These are phyloP conservation scores for Larimichthys polyactis DNA, from an alignment of 2,113 vertebrate species.

Conservation along the genomic window DNA sequence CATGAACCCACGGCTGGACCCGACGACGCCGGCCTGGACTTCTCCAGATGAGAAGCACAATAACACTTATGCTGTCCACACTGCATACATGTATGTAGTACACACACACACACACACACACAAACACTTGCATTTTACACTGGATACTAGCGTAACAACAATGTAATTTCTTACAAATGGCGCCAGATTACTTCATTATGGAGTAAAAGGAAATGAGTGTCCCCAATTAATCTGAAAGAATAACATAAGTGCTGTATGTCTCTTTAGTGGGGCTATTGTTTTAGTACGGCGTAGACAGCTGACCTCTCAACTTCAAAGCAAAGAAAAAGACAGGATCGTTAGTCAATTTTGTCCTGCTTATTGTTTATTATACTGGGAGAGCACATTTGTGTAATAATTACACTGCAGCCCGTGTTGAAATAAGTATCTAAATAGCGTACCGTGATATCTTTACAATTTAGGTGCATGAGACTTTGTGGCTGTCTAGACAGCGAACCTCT, in stretches of 20 bases:
- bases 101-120: neutral
- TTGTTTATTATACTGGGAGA: conserved; percentile 68
- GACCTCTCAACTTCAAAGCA: conserved; percentile 63
- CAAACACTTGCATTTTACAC: conserved; percentile 27
- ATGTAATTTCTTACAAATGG: conserved; percentile 51
- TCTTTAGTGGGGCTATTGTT: conserved; percentile 55
- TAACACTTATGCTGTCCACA: neutral
- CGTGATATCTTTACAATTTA: conserved; percentile 22
- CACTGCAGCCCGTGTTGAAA: conserved; percentile 16
- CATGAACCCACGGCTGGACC: conserved; percentile 50
- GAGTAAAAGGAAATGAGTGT: conserved; percentile 61
- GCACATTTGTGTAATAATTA: conserved; percentile 55
- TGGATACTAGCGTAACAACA: conserved; percentile 30
- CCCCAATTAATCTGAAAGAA: conserved; percentile 61
- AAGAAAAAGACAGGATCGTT: conserved; percentile 58
- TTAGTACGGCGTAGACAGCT: conserved; percentile 21
- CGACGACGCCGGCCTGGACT: conserved; percentile 41
- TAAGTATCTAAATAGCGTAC: conserved; percentile 18
- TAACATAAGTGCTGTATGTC: conserved; percentile 54
- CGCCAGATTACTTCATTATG: conserved; percentile 59
- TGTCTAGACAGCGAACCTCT: conserved; percentile 55
- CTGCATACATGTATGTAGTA: neutral
- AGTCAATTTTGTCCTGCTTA: conserved; percentile 15
- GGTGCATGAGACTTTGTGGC: conserved; percentile 33
- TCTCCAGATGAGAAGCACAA: conserved; percentile 36